phyloP scores from a whole-genome alignment of 23 tunicate genomes.

The Halocynthia aurantium region DNA sequence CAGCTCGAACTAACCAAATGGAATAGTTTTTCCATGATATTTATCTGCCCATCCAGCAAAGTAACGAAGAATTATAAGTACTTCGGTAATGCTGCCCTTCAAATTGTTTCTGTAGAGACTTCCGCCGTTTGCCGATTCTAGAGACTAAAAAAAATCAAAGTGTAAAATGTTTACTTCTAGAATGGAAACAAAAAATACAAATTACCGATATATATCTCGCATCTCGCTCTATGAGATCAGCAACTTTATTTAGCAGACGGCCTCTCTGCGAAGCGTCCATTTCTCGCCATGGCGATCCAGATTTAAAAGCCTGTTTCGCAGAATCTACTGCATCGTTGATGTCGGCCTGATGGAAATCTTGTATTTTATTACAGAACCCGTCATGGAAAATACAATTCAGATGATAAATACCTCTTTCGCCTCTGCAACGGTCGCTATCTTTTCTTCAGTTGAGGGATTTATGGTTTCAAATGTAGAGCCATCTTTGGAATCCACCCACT shows the following conservation, averaged over 20 bases:
- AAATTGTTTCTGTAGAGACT: not conserved
- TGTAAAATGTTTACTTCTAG: no score
- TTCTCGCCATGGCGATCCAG: slow-evolving; percentile 84
- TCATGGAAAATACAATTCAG: no score
- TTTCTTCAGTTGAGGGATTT: slow-evolving; percentile 41
- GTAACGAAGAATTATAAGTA: slow-evolving; percentile 36
- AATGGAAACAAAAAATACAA: no score
- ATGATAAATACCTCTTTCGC: slow-evolving; percentile 42
- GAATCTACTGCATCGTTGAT: slow-evolving; percentile 79
- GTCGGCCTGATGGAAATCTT: slow-evolving; percentile 49
- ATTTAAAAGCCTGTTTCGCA: slow-evolving; percentile 71
- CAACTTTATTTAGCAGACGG: slow-evolving; percentile 54
- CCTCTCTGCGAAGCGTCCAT: slow-evolving; percentile 95
- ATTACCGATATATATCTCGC: slow-evolving; percentile 77
- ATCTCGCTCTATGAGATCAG: slow-evolving; percentile 91
- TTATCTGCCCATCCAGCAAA: slow-evolving; percentile 78
- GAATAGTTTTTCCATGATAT: slow-evolving; percentile 65
- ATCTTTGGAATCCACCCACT: slow-evolving; percentile 47
- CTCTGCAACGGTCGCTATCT: slow-evolving; percentile 42
- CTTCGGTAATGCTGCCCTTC: slow-evolving; percentile 1
- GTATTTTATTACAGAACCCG: not conserved
- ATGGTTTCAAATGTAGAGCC: slow-evolving; percentile 44
- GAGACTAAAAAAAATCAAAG: slow-evolving; percentile 1
- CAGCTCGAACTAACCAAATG: slow-evolving; percentile 26
- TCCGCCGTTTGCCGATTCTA: slow-evolving; percentile 26